Evolutionary conservation across 1,140 invertebrate genomes (phyloP).

Genomic region (Cyphomyrmex costatus): DNA sequence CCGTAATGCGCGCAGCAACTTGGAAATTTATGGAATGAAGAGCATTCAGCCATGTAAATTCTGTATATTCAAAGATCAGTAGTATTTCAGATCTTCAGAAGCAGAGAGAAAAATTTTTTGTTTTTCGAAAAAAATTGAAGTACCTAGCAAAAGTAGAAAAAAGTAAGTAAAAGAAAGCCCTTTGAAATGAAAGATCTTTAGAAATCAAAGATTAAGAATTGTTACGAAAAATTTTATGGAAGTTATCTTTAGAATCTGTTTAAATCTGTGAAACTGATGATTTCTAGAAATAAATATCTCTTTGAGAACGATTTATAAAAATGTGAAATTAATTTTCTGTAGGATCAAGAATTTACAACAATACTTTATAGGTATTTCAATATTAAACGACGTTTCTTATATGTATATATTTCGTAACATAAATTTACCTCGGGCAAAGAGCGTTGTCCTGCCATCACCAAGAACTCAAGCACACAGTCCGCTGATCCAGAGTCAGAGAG

Average conservation of each 20-base stretch:
- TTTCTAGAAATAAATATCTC: background rate
- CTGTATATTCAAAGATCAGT: background rate
- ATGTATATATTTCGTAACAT: background rate
- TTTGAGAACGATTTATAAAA: background rate
- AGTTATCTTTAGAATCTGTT: background rate
- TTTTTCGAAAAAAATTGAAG: background rate
- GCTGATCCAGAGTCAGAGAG: conserved; percentile 98
- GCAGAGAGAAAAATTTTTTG: background rate
- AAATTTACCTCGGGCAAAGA: conserved; percentile 93
- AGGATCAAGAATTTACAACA: background rate
- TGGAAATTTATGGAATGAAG: background rate
- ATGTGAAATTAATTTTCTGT: background rate
- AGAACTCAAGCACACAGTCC: conserved; percentile 99
- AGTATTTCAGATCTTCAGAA: background rate
- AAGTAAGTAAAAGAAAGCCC: too few species aligned
- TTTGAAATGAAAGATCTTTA: background rate
- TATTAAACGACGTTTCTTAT: background rate
- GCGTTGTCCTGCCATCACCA: conserved; percentile 96
- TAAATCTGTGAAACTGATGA: background rate
- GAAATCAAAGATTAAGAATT: background rate
- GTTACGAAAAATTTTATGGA: background rate
- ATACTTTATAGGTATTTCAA: conserved; percentile 26
- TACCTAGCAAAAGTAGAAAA: background rate
- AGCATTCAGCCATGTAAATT: background rate
- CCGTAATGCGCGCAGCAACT: background rate